Evolutionary conservation across 1,140 invertebrate species (phyloP).

Genomic region (Saxidomus purpurata): DNA sequence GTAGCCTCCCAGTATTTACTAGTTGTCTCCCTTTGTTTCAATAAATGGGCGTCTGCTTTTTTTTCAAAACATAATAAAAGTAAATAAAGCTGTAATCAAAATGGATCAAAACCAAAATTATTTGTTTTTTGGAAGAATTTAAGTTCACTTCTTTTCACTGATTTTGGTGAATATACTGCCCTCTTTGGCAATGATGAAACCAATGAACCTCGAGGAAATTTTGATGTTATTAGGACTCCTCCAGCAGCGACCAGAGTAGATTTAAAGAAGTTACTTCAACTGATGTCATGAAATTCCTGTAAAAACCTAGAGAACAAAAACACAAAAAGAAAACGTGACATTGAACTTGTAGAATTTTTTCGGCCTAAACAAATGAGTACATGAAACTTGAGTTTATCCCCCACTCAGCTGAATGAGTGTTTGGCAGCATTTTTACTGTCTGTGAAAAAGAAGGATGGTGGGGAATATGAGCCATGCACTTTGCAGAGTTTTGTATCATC

Average conservation of each 20-base stretch:
- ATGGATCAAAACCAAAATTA: too few relatives aligned
- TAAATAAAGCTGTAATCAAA: too few relatives aligned
- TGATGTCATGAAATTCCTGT: conserved; percentile 1
- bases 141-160: too few relatives aligned
- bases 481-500: conserved; percentile 5
- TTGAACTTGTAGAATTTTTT: neutral
- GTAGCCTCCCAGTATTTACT: too few relatives aligned
- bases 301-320: conserved; percentile 11
- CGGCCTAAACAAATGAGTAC: neutral
- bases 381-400: neutral
- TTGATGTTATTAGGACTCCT: too few relatives aligned
- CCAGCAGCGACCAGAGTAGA: neutral
- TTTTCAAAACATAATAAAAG: too few relatives aligned
- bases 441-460: neutral
- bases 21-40: too few relatives aligned
- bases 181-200: too few relatives aligned
- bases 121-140: too few relatives aligned
- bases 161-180: too few relatives aligned
- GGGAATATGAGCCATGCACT: conserved; percentile 13
- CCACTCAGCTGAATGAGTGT: neutral
- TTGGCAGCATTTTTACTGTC: neutral
- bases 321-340: neutral
- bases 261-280: neutral
- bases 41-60: too few relatives aligned
- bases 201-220: too few relatives aligned